Conservation (phyloP, 1,140 invertebrate species). For the Globodera rostochiensis region DNA sequence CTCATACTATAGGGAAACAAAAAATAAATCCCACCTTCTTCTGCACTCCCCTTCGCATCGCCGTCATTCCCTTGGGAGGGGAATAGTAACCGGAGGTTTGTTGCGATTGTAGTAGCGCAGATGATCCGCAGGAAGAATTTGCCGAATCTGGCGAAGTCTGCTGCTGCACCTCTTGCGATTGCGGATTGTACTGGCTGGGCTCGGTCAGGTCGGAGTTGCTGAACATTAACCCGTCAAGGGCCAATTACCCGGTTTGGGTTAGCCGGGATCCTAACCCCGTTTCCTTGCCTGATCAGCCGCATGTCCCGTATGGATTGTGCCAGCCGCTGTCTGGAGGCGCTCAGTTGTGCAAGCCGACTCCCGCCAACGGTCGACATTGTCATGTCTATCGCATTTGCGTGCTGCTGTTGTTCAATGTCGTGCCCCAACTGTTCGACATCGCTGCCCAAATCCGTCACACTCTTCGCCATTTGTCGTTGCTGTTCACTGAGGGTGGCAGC, state of each 20-base stretch:
- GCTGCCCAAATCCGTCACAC: conserved; percentile 38
- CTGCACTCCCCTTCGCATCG: conserved; percentile 16
- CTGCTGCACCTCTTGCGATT: not conserved
- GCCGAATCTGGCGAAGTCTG: not conserved
- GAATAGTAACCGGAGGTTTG: not conserved
- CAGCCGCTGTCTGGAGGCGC: conserved; percentile 30
- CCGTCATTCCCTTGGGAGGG: not conserved
- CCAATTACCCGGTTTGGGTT: not conserved
- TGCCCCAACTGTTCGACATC: not conserved
- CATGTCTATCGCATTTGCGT: conserved; percentile 24
- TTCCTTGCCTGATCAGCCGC: conserved; percentile 29
- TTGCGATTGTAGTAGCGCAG: not conserved
- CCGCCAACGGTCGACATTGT: conserved; percentile 16
- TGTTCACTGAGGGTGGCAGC: conserved; percentile 21
- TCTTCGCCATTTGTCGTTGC: conserved; percentile 49
- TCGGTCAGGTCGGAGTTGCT: conserved; percentile 53
- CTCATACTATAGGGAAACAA: no score
- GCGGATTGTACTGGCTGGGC: conserved; percentile 3
- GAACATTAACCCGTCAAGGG: not conserved
- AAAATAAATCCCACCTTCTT: not conserved
- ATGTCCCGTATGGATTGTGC: conserved; percentile 42
- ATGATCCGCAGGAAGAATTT: not conserved
- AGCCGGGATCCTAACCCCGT: not conserved
- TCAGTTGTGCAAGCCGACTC: conserved; percentile 35
- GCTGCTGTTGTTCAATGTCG: not conserved